These are phyloP conservation scores for Arctopsyche grandis DNA, from an alignment of 1,140 invertebrate genomes.

Conservation along the genomic window DNA sequence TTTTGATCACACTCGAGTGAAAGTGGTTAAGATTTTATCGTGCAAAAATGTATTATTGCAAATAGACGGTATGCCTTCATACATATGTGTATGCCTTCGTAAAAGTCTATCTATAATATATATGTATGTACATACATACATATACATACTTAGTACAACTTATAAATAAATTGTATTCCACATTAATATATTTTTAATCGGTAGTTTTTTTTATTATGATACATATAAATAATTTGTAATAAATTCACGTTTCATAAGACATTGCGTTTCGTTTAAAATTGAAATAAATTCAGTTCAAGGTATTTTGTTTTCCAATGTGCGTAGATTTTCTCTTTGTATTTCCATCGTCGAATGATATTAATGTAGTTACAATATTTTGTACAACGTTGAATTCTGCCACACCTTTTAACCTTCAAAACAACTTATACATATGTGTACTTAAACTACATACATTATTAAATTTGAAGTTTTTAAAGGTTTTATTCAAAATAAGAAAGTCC, in stretches of 20 bases:
- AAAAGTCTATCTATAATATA: background rate
- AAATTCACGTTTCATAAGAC: constrained; percentile 1
- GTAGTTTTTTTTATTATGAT: too few relatives aligned
- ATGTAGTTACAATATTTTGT: too few relatives aligned
- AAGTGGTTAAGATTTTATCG: constrained; percentile 1
- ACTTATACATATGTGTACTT: too few relatives aligned
- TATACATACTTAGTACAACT: background rate
- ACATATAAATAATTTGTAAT: background rate
- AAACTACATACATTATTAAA: too few relatives aligned
- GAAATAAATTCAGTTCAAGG: constrained; percentile 28
- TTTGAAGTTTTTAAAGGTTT: too few relatives aligned
- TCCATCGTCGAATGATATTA: background rate
- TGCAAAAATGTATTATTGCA: constrained; percentile 9
- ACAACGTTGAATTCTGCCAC: too few relatives aligned
- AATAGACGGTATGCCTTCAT: too few relatives aligned
- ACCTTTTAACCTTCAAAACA: too few relatives aligned
- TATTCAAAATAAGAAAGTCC: too few relatives aligned
- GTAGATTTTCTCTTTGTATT: background rate
- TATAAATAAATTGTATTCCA: too few relatives aligned
- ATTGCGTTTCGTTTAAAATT: constrained; percentile 8
- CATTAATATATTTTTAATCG: background rate
- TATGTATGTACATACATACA: background rate
- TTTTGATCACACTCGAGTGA: background rate
- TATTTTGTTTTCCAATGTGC: background rate
- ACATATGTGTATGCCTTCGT: background rate